These are phyloP conservation scores for Alviniconcha strummeri DNA, from an alignment of 2,888 invertebrate species.

Conservation along the genomic window DNA sequence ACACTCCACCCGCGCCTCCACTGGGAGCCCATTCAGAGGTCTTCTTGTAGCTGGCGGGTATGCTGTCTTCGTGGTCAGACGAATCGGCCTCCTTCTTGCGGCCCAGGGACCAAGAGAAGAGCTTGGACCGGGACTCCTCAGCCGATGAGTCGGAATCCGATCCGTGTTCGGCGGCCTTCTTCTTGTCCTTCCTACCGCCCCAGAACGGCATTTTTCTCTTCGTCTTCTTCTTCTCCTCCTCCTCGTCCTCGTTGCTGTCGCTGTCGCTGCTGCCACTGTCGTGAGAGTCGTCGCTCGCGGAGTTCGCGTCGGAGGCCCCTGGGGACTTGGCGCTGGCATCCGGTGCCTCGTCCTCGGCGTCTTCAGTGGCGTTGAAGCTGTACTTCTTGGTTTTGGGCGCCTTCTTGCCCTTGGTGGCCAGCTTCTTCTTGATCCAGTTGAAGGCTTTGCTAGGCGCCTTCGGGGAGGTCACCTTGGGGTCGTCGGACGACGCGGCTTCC, in stretches of 20 bases:
- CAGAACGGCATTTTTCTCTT: slow-evolving; percentile 6
- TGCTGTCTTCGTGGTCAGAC: background rate
- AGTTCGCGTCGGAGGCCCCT: background rate
- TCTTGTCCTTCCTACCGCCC: slow-evolving; percentile 9
- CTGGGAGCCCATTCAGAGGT: slow-evolving; percentile 9
- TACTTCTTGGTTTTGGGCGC: slow-evolving; percentile 13
- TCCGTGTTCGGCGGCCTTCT: background rate
- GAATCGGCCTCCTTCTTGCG: slow-evolving; percentile 21
- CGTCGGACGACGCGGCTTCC: background rate
- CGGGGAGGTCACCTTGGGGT: background rate
- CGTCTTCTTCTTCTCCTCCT: background rate
- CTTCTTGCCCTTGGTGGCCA: slow-evolving; percentile 5
- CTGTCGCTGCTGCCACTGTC: slow-evolving; percentile 3
- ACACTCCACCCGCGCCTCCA: background rate
- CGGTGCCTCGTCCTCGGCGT: background rate
- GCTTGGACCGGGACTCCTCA: slow-evolving; percentile 20
- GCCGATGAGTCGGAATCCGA: slow-evolving; percentile 19
- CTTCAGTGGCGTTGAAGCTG: slow-evolving; percentile 10
- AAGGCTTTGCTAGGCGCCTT: slow-evolving; percentile 9
- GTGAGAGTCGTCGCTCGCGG: slow-evolving; percentile 2
- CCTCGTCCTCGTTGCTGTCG: background rate
- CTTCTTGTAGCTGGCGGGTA: slow-evolving; percentile 22
- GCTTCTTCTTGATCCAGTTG: slow-evolving; percentile 26
- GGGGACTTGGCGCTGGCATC: background rate
- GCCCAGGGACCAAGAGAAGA: slow-evolving; percentile 24